These are phyloP conservation scores for Orthosia cruda DNA, from an alignment of 2,888 invertebrate species.

Conservation along the genomic window DNA sequence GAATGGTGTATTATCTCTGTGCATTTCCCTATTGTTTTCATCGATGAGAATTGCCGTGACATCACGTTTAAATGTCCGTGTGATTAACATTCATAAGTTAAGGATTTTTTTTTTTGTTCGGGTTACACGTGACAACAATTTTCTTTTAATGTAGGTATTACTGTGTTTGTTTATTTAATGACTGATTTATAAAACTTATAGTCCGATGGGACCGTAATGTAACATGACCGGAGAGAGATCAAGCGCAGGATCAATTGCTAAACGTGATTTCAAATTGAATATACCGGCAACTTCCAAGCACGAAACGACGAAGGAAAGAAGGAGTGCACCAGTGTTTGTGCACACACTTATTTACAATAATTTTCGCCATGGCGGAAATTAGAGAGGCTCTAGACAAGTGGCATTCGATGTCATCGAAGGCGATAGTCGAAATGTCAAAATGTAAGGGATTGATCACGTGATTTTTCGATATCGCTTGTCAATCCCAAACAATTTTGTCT, in stretches of 20 bases:
- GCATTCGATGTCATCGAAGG: too few species aligned
- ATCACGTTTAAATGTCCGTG: constrained; percentile 23
- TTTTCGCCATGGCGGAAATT: not conserved
- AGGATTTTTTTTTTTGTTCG: constrained; percentile 50
- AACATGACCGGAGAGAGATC: not conserved
- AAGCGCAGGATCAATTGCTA: not conserved
- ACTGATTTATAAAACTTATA: too few species aligned
- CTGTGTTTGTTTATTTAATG: too few species aligned
- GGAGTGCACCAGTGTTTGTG: not conserved
- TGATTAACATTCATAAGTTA: constrained; percentile 22
- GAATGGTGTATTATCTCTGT: constrained; percentile 36
- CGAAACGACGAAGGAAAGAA: not conserved
- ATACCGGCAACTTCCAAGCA: not conserved
- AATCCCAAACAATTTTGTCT: too few species aligned
- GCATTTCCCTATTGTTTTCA: constrained; percentile 63
- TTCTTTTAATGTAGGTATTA: constrained; percentile 32
- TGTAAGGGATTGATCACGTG: too few species aligned
- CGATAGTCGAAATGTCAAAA: too few species aligned
- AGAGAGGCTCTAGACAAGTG: too few species aligned
- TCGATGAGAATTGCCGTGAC: constrained; percentile 48
- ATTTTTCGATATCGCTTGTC: too few species aligned
- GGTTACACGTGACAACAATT: constrained; percentile 36
- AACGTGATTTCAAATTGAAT: not conserved
- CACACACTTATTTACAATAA: not conserved
- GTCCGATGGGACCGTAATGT: too few species aligned